Evolutionary conservation across 2,797 vertebrate species (phyloP).

Genomic region (Philypnodon macrostomus): DNA sequence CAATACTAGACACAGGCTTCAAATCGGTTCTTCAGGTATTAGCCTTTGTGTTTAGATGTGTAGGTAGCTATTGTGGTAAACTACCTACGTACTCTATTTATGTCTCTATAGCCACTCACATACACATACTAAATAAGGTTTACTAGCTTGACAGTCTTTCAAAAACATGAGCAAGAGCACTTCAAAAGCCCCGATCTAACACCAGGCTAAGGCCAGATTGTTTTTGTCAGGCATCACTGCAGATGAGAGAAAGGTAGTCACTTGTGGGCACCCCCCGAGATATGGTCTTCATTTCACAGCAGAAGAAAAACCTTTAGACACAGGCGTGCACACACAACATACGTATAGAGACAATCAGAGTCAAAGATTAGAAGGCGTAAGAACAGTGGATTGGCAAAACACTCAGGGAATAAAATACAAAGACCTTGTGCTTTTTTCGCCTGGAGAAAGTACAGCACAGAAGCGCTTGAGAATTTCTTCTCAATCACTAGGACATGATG

Average conservation of each 20-base stretch:
- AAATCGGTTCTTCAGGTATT: no score
- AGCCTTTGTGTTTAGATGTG: no score
- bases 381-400: constrained; percentile 15
- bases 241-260: constrained; percentile 10
- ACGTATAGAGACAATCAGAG: constrained; percentile 19
- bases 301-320: neutral
- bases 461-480: constrained; percentile 16
- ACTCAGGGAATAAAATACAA: constrained; percentile 28
- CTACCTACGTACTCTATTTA: no score
- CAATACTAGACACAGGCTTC: no score
- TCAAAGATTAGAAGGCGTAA: constrained; percentile 27
- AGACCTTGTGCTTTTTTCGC: constrained; percentile 20
- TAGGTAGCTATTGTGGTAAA: no score
- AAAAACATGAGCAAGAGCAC: neutral
- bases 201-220: constrained; percentile 15
- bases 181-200: constrained; percentile 20
- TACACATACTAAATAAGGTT: no score
- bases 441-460: constrained; percentile 13
- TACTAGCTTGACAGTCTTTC: neutral
- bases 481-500: constrained; percentile 12
- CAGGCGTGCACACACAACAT: neutral
- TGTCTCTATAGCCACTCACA: no score
- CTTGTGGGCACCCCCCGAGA: constrained; percentile 6
- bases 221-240: constrained; percentile 25
- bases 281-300: constrained; percentile 12